Conservation (phyloP, 2,113 vertebrate genomes). For the Oryzias celebensis region DNA sequence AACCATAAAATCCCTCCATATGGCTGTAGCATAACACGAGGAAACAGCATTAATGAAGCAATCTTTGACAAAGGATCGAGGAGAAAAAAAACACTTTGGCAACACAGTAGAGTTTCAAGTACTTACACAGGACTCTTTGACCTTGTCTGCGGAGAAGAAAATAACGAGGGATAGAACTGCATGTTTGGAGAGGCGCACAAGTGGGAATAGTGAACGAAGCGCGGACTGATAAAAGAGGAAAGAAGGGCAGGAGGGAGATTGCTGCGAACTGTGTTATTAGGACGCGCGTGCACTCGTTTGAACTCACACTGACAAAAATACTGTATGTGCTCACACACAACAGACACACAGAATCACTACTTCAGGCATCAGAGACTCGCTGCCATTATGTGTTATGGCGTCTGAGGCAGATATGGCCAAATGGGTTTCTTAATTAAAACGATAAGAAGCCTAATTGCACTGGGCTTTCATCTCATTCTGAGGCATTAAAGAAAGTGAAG, state of each 20-base stretch:
- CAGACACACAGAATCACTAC: slow-evolving; percentile 39
- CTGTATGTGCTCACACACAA: slow-evolving; percentile 24
- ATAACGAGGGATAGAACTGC: slow-evolving; percentile 56
- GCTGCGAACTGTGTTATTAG: slow-evolving; percentile 69
- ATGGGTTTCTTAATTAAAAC: slow-evolving; percentile 83
- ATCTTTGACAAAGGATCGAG: slow-evolving; percentile 26
- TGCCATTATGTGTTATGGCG: slow-evolving; percentile 73
- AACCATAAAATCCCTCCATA: slow-evolving; percentile 14
- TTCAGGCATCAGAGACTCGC: slow-evolving; percentile 71
- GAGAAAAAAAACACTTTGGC: slow-evolving; percentile 19
- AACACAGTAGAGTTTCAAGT: slow-evolving; percentile 63
- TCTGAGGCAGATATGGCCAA: slow-evolving; percentile 76
- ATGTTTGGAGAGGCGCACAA: slow-evolving; percentile 61
- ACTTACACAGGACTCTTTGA: slow-evolving; percentile 61
- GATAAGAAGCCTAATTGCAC: slow-evolving; percentile 81
- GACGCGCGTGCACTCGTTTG: slow-evolving; percentile 29
- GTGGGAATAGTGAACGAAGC: slow-evolving; percentile 67
- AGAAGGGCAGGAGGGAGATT: slow-evolving; percentile 48
- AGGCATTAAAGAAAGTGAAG: slow-evolving; percentile 72
- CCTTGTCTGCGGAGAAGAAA: slow-evolving; percentile 65
- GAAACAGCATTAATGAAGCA: slow-evolving; percentile 32
- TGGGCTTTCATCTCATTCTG: slow-evolving; percentile 74
- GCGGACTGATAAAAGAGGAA: slow-evolving; percentile 65
- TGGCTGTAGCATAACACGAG: slow-evolving; percentile 7
- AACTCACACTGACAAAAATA: slow-evolving; percentile 21